Conservation (phyloP, 2,113 vertebrate species). For the Scomber japonicus region DNA sequence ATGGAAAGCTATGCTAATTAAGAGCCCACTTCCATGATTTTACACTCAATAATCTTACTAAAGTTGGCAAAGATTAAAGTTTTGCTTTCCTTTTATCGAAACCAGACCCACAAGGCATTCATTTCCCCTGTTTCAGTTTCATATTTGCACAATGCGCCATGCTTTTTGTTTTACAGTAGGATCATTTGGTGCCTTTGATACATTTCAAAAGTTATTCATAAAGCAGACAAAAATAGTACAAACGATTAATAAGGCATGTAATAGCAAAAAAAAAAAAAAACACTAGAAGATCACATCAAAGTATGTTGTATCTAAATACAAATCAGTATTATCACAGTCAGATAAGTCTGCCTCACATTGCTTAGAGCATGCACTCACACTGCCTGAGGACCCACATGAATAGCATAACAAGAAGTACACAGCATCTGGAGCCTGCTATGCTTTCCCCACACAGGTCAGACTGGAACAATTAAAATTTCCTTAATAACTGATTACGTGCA, state of each 20-base stretch:
- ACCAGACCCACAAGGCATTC: constrained; percentile 54
- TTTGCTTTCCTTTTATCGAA: constrained; percentile 53
- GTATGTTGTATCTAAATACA: constrained; percentile 45
- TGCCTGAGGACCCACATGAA: constrained; percentile 25
- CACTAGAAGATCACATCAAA: constrained; percentile 54
- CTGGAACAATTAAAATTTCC: constrained; percentile 6
- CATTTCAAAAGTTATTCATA: constrained; percentile 53
- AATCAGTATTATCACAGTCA: constrained; percentile 53
- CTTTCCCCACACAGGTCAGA: background rate
- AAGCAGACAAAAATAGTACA: constrained; percentile 44
- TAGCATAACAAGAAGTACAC: background rate
- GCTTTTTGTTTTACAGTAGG: constrained; percentile 51
- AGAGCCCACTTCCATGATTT: constrained; percentile 59
- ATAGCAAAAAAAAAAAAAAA: background rate
- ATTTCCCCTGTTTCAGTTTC: constrained; percentile 45
- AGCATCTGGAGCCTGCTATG: background rate
- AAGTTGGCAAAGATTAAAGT: constrained; percentile 61
- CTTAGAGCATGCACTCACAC: constrained; percentile 1
- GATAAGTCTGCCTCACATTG: constrained; percentile 26
- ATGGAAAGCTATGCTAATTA: constrained; percentile 69
- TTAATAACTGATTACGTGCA: background rate
- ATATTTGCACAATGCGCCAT: constrained; percentile 41
- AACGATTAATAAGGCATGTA: constrained; percentile 46
- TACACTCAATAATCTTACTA: constrained; percentile 63
- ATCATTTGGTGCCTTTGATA: constrained; percentile 48